Conservation (phyloP, 1,140 invertebrate species). For the Acromyrmex charruanus region DNA sequence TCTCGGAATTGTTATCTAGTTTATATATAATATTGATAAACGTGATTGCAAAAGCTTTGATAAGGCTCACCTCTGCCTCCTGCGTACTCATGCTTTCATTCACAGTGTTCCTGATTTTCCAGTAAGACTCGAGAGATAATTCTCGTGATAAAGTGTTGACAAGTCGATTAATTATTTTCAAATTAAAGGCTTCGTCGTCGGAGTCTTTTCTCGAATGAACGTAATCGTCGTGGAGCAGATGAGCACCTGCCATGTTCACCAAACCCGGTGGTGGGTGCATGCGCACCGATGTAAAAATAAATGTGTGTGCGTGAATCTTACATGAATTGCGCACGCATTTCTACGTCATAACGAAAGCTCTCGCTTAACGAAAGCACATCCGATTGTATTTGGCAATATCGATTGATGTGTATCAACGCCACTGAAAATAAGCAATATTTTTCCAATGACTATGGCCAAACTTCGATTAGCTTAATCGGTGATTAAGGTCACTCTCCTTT, state of each 20-base stretch:
- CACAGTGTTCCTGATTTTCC: background rate
- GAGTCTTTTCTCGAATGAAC: slow-evolving; percentile 38
- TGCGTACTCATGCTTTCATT: slow-evolving; percentile 71
- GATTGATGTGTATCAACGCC: background rate
- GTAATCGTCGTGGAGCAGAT: slow-evolving; percentile 71
- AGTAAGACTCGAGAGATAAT: background rate
- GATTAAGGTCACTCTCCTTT: background rate
- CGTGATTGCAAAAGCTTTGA: background rate
- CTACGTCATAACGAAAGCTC: background rate
- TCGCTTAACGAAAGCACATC: background rate
- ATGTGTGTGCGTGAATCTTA: background rate
- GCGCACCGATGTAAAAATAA: slow-evolving; percentile 65
- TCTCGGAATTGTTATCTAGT: background rate
- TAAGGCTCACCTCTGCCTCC: slow-evolving; percentile 71
- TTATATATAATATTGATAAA: background rate
- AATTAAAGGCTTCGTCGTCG: background rate
- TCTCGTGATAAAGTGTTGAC: background rate
- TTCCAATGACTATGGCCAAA: background rate
- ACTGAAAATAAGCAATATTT: background rate
- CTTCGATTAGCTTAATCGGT: background rate
- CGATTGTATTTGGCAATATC: background rate
- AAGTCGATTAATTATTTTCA: slow-evolving; percentile 32
- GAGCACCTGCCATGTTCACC: slow-evolving; percentile 76
- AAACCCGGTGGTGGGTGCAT: slow-evolving; percentile 73
- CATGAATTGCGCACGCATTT: slow-evolving; percentile 30